Evolutionary conservation across 2,797 vertebrate species (phyloP).

Genomic region (Fratercula arctica): DNA sequence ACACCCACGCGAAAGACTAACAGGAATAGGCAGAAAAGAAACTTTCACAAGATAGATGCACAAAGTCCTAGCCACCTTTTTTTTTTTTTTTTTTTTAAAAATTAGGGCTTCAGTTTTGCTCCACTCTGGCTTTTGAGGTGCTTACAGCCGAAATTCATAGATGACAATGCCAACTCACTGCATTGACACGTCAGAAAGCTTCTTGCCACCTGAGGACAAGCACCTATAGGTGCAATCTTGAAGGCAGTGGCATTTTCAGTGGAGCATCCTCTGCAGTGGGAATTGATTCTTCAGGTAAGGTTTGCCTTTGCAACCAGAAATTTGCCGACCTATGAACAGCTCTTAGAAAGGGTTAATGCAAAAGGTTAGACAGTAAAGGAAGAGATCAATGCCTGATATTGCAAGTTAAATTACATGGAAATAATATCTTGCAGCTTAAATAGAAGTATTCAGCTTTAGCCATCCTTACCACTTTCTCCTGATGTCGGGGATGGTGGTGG

Average conservation of each 20-base stretch:
- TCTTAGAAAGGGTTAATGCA: not conserved
- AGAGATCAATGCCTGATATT: not conserved
- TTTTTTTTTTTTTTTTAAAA: not conserved
- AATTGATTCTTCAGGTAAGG: not conserved
- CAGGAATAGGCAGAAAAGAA: not conserved
- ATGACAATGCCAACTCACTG: not conserved
- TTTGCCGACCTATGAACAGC: not conserved
- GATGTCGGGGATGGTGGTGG: slow-evolving; percentile 96
- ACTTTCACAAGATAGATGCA: not conserved
- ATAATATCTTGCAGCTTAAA: not conserved
- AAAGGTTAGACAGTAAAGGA: not conserved
- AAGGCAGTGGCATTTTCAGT: not conserved
- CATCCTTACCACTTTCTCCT: slow-evolving; percentile 88
- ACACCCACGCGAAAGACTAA: not conserved
- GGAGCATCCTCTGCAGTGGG: no score
- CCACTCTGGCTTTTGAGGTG: not conserved
- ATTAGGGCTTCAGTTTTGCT: not conserved
- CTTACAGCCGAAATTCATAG: not conserved
- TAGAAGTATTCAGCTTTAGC: not conserved
- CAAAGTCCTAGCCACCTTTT: no score
- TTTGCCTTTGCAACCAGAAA: not conserved
- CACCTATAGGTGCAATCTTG: not conserved
- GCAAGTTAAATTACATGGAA: not conserved
- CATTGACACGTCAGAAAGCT: not conserved
- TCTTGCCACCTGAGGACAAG: not conserved